A percentile compares a stretch with the other conserved stretches of the same genome.
Evolutionary conservation across 2,888 invertebrate genomes (phyloP).

Genomic region (Zeuzera pyrina): DNA sequence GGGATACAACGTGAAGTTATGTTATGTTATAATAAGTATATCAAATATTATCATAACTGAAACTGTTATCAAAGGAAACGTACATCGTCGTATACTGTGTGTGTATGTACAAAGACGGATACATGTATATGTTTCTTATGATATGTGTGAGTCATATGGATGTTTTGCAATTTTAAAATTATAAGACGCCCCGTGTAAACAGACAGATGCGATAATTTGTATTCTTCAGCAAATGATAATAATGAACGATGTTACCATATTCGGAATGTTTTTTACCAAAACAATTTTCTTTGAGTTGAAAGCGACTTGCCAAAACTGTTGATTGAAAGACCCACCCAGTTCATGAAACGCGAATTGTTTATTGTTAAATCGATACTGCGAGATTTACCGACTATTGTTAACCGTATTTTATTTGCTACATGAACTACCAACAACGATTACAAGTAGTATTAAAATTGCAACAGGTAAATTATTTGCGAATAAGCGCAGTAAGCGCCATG

Average conservation of each 20-base stretch:
- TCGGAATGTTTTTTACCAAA: slow-evolving; percentile 28
- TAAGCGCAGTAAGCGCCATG: too few relatives aligned
- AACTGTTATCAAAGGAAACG: slow-evolving; percentile 20
- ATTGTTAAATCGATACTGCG: slow-evolving; percentile 10
- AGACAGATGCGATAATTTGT: slow-evolving; percentile 31
- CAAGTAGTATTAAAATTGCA: slow-evolving; percentile 2
- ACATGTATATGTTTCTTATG: slow-evolving; percentile 13
- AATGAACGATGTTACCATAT: slow-evolving; percentile 29
- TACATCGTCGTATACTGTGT: slow-evolving; percentile 24
- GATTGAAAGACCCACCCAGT: too few relatives aligned
- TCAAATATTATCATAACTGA: slow-evolving; percentile 31
- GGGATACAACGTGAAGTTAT: too few relatives aligned
- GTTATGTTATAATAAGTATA: too few relatives aligned
- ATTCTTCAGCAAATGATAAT: slow-evolving; percentile 34
- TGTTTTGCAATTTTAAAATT: slow-evolving; percentile 18
- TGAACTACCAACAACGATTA: neutral
- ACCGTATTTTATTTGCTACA: slow-evolving; percentile 16
- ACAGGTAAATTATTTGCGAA: slow-evolving; percentile 2
- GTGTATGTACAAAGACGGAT: slow-evolving; percentile 17
- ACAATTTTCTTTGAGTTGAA: slow-evolving; percentile 34
- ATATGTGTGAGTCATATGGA: slow-evolving; percentile 30
- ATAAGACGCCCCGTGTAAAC: slow-evolving; percentile 21
- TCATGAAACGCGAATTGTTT: slow-evolving; percentile 1
- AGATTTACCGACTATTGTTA: slow-evolving; percentile 41
- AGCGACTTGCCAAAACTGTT: slow-evolving; percentile 26